Conservation (phyloP, 2,888 invertebrate species). For the Diploptera punctata region DNA sequence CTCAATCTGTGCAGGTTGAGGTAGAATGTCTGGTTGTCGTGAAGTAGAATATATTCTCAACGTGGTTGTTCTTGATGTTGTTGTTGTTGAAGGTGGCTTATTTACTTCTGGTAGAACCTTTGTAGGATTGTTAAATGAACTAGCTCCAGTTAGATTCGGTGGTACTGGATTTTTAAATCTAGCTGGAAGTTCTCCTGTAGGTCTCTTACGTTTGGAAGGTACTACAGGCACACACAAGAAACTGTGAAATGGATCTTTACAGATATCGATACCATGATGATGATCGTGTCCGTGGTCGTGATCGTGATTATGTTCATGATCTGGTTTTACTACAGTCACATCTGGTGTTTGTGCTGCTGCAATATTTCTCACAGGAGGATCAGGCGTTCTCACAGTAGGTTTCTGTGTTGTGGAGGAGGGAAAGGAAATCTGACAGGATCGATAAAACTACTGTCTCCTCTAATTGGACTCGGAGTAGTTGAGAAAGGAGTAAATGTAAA, state of each 20-base stretch:
- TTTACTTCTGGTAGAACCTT: conserved; percentile 37
- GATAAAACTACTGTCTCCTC: neutral
- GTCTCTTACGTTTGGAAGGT: conserved; percentile 18
- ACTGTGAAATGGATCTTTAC: conserved; percentile 40
- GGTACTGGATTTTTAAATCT: neutral
- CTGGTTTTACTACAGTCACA: conserved; percentile 38
- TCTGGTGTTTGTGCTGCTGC: conserved; percentile 42
- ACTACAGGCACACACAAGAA: conserved; percentile 31
- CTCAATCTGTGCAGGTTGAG: neutral
- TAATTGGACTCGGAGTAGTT: neutral
- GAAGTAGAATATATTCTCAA: neutral
- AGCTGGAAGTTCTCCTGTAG: conserved; percentile 14
- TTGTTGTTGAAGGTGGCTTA: neutral
- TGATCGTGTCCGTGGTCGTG: conserved; percentile 39
- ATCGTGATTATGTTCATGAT: conserved; percentile 35
- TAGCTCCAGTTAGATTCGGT: conserved; percentile 32
- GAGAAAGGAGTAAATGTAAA: neutral
- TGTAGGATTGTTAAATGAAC: conserved; percentile 47
- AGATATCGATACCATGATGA: conserved; percentile 37
- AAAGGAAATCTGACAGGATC: neutral
- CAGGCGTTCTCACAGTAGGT: conserved; percentile 40
- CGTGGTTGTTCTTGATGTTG: neutral
- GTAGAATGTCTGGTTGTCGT: neutral
- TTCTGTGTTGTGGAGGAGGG: conserved; percentile 29
- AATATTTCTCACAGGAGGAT: conserved; percentile 34